Evolutionary conservation across 37 sponge, comb jelly and placozoan species (phyloP).

Genomic region (Mnemiopsis leidyi): DNA sequence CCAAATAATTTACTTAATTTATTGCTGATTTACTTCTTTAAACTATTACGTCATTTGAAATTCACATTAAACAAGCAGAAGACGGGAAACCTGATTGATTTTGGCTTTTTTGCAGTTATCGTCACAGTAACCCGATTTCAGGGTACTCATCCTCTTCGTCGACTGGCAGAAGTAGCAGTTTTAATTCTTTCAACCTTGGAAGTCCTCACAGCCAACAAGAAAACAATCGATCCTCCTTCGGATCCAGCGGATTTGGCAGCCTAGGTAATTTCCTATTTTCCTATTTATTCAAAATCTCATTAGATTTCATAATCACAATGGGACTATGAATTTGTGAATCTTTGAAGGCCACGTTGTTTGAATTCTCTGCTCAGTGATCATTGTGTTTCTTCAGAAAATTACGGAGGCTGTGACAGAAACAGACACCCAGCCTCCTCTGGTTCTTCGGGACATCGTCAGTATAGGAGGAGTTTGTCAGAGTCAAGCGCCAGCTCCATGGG

Average conservation of each 20-base stretch:
- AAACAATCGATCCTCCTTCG: too few relatives aligned
- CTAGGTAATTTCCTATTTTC: neutral
- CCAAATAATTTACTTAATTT: too few relatives aligned
- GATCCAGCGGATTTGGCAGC: too few relatives aligned
- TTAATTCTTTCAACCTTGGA: too few relatives aligned
- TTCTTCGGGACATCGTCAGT: neutral
- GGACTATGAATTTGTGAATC: neutral
- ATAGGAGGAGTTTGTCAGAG: neutral
- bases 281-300: neutral
- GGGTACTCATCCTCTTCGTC: too few relatives aligned
- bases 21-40: neutral
- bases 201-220: too few relatives aligned
- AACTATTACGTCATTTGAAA: neutral
- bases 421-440: slow-evolving; percentile 23
- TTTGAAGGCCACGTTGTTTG: neutral
- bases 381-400: neutral
- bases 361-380: neutral
- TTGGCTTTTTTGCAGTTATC: too few relatives aligned
- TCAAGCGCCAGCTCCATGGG: slow-evolving; percentile 11
- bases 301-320: neutral
- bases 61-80: too few relatives aligned
- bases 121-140: too few relatives aligned
- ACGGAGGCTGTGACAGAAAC: neutral
- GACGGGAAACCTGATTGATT: too few relatives aligned
- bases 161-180: too few relatives aligned